Evolutionary conservation across 1,140 invertebrate genomes (phyloP).

Genomic region (Elymnias hypermnestra): DNA sequence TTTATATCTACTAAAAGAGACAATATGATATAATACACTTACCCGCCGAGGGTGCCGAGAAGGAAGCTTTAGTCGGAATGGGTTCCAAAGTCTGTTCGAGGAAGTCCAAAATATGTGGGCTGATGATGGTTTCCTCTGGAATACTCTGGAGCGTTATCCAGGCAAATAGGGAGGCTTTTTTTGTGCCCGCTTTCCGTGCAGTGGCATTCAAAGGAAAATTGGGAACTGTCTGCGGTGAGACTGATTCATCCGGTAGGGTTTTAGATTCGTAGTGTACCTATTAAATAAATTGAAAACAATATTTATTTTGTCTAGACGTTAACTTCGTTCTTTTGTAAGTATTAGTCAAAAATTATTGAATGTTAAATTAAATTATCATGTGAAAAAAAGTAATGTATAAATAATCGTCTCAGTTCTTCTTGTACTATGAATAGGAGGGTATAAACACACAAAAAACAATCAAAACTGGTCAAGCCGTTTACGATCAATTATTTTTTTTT

Average conservation of each 20-base stretch:
- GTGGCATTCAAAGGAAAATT: constrained; percentile 34
- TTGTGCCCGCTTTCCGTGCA: constrained; percentile 81
- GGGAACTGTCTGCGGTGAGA: constrained; percentile 41
- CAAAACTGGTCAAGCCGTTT: too few relatives aligned
- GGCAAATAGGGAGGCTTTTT: constrained; percentile 95
- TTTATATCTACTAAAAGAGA: too few relatives aligned
- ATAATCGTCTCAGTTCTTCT: too few relatives aligned
- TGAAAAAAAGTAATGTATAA: too few relatives aligned
- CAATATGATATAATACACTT: background rate
- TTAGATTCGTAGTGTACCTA: constrained; percentile 92
- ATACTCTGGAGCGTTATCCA: constrained; percentile 97
- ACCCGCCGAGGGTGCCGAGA: constrained; percentile 54
- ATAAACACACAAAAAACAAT: too few relatives aligned
- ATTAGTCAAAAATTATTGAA: too few relatives aligned
- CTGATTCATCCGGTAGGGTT: constrained; percentile 81
- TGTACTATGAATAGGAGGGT: too few relatives aligned
- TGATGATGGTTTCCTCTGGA: constrained; percentile 96
- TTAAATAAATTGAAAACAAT: too few relatives aligned
- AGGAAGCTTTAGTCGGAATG: constrained; percentile 84
- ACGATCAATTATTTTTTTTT: too few relatives aligned
- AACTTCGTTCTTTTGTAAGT: too few relatives aligned
- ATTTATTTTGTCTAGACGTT: too few relatives aligned
- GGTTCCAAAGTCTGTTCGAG: constrained; percentile 96
- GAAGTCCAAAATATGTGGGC: constrained; percentile 95
- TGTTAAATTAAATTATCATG: too few relatives aligned